Evolutionary conservation across 2,888 invertebrate genomes (phyloP), one percentile per base, ranked within the genome.

Genomic region (Lathronympha strigana): DNA sequence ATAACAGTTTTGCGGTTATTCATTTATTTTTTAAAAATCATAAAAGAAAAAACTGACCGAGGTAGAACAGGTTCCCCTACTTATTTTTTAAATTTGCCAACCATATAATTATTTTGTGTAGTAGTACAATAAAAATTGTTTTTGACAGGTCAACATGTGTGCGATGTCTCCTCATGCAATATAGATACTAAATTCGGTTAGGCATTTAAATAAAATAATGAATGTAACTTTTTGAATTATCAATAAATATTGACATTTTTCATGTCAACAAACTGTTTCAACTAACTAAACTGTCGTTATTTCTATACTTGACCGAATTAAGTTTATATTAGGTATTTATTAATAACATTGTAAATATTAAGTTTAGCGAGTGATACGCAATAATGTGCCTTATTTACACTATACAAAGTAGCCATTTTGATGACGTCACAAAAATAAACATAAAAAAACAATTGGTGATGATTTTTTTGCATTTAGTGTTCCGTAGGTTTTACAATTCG

Each of bases 291-390:
- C n/a, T n/a, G n/a, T 28, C 17, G 3, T n/a, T 5, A 54, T 17
- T 58, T 57, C 9, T 45, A 45, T 33, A 47, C 36, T 21, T 25
- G 36, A 58, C 45, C 47, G 47, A 47, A 49, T 47, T n/a, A 13
- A 57, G 57, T 55, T 60, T 62, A 61, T 66, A 73, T 75, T 81
- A n/a, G n/a, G n/a, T n/a, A 82, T 83, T 82, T 83, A 80, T 81
- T 81, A 71, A 76, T 73, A 76, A 76, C 73, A 72, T 76, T 85
- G 84, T 85, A 85, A 81, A 85, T 84, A 85, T 70, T 83, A 81
- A 77, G 71, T 75, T 74, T 73, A 72, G 63, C 73, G 80, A 84
- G 84, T 85, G 85, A 84, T 84, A 84, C 74, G 80, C 82, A 80
- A 79, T 77, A 79, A 57, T 80, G 86, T 86, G 86, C 86, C 86